These are phyloP conservation scores for Bugula neritina DNA, from an alignment of 2,888 invertebrate genomes.

Conservation along the genomic window DNA sequence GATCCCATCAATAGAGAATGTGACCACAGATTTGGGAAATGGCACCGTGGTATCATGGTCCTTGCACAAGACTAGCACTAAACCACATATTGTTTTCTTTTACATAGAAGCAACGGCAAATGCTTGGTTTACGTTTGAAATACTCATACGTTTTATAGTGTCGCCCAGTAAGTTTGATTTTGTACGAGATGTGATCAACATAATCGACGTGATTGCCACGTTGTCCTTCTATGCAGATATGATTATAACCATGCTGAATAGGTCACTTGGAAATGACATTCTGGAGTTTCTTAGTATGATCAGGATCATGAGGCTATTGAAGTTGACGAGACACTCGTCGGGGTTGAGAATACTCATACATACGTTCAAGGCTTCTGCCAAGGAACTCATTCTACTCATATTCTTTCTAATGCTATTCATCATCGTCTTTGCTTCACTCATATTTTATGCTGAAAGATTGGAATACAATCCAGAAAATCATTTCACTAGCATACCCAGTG, in stretches of 20 bases:
- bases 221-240: slow-evolving; percentile 46
- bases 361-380: slow-evolving; percentile 48
- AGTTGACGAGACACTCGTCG: slow-evolving; percentile 45
- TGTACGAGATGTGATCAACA: slow-evolving; percentile 42
- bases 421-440: slow-evolving; percentile 48
- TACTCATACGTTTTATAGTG: slow-evolving; percentile 42
- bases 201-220: slow-evolving; percentile 46
- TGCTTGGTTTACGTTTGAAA: slow-evolving; percentile 45
- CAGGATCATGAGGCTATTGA: slow-evolving; percentile 44
- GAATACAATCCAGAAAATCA: slow-evolving; percentile 32
- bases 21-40: slow-evolving; percentile 41
- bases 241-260: slow-evolving; percentile 33
- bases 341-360: slow-evolving; percentile 48
- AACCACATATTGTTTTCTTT: slow-evolving; percentile 34
- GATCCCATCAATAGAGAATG: slow-evolving; percentile 47
- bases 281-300: slow-evolving; percentile 45
- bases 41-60: slow-evolving; percentile 60
- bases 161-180: slow-evolving; percentile 43
- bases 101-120: slow-evolving; percentile 44
- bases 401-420: slow-evolving; percentile 48
- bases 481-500: slow-evolving; percentile 54
- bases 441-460: slow-evolving; percentile 44
- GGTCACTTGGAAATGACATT: slow-evolving; percentile 40
- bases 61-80: slow-evolving; percentile 74
- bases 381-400: slow-evolving; percentile 47